Percentiles rank a stretch among this genome's conserved stretches.
phyloP scores from a whole-genome alignment of 1,140 invertebrate species.

The Sitobion miscanthi region DNA sequence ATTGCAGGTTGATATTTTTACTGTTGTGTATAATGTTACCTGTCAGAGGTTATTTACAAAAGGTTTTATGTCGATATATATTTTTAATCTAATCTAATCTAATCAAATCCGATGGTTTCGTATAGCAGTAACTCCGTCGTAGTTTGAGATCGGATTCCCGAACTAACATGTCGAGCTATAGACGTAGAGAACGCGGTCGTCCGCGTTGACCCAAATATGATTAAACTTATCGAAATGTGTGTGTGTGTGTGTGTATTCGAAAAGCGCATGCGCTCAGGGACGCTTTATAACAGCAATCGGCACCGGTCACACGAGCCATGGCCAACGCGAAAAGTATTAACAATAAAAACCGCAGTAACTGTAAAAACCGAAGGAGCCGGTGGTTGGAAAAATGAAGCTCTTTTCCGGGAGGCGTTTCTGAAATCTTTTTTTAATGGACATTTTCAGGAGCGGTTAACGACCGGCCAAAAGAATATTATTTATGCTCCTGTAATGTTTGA shows the following conservation, averaged over 20 bases:
- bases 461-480: conserved; percentile 2
- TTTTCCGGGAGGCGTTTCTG: conserved; percentile 37
- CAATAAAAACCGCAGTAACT: conserved; percentile 34
- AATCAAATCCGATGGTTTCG: background rate
- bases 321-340: conserved; percentile 8
- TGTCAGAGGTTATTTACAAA: background rate
- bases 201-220: conserved; percentile 7
- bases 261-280: background rate
- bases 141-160: background rate
- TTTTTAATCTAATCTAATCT: background rate
- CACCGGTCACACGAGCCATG: background rate
- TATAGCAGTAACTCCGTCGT: background rate
- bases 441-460: conserved; percentile 21
- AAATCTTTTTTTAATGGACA: conserved; percentile 39
- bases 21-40: background rate
- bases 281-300: background rate
- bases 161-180: background rate
- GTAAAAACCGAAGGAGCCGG: background rate
- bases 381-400: background rate
- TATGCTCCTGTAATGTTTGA: conserved; percentile 24
- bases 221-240: background rate
- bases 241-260: background rate
- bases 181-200: background rate
- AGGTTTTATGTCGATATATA: background rate
- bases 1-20: background rate